Evolutionary conservation across 2,113 vertebrate species (phyloP), one percentile per base, ranked within the genome.

Genomic region (Coregonus clupeaformis): DNA sequence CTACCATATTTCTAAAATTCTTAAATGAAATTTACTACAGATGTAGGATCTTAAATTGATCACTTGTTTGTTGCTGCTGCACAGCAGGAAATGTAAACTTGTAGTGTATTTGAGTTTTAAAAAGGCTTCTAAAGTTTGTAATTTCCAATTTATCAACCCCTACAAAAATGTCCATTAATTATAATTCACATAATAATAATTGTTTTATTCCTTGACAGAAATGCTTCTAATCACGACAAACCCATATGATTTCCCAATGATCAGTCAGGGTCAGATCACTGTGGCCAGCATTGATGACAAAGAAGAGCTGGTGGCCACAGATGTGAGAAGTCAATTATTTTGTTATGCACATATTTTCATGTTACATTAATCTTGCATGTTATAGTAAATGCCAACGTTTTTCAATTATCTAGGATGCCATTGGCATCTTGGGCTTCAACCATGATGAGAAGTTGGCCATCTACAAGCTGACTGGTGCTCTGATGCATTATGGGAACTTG

Each of bases 401-500:
- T 45, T 24, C 22, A 25, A 52, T 65, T 3, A 57, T n/a, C 62
- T 47, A 91, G 90, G 82, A 65, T 16, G 89, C 90, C 68, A 89
- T 85, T 1, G 89, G 89, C 16, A 68, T 89, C 55, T 64, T 92
- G 79, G 90, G 91, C 66, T 92, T 91, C 78, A 80, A 24, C 16
- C 3, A 4, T 5, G 88, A 91, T 1, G 89, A 91, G 63, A 92
- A 91, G 73, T 0, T 73, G 0, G 75, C 79, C 49, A 88, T 90
- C 77, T 91, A 90, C 73, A 91, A 91, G 78, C 75, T 92, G 25
- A 92, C 91, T 0, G 88, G 91, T 0, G 85, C 91, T 20, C 90
- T 92, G 69, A 64, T 92, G 88, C 90, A 91, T 86, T 88, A 84
- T 74, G 90, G 90, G 73, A 90, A 90, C 84, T 84, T 90, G 84